phyloP scores from a whole-genome alignment of 2,797 vertebrate genomes.

The Scomberomorus guttatus region DNA sequence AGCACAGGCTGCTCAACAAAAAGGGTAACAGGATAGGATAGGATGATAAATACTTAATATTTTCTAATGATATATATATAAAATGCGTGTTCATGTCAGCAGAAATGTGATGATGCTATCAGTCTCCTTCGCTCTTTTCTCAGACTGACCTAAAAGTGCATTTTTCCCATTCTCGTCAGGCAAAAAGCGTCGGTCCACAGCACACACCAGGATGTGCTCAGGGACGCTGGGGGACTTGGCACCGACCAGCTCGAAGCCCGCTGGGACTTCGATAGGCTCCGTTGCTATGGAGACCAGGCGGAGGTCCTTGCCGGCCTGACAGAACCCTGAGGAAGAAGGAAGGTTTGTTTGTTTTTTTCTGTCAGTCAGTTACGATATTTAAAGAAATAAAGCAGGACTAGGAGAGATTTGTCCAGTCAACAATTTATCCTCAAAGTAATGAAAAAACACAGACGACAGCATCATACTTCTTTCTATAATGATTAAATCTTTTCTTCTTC shows the following conservation, averaged over 20 bases:
- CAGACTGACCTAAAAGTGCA: slow-evolving; percentile 99
- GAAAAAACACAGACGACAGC: neutral
- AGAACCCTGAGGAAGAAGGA: slow-evolving; percentile 89
- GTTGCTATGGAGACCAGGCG: slow-evolving; percentile 94
- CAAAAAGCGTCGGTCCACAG: slow-evolving; percentile 96
- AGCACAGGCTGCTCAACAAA: neutral
- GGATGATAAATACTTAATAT: neutral
- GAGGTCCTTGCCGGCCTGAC: slow-evolving; percentile 98
- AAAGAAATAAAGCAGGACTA: neutral
- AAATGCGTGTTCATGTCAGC: neutral
- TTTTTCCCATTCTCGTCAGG: slow-evolving; percentile 99
- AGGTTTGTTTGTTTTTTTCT: neutral
- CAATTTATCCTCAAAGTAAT: neutral
- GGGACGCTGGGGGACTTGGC: slow-evolving; percentile 96
- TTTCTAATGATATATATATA: neutral
- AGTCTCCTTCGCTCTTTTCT: slow-evolving; percentile 2
- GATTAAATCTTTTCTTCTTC: too few relatives aligned
- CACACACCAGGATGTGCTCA: slow-evolving; percentile 96
- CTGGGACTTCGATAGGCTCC: slow-evolving; percentile 93
- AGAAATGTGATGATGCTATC: neutral
- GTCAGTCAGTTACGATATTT: neutral
- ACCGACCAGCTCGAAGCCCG: slow-evolving; percentile 95
- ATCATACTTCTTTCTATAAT: neutral
- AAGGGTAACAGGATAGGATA: neutral
- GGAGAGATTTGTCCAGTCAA: neutral